Percentiles rank a stretch among this genome's conserved stretches.
Evolutionary conservation across 2,113 vertebrate genomes (phyloP).

Genomic region (Sinocyclocheilus anophthalmus): DNA sequence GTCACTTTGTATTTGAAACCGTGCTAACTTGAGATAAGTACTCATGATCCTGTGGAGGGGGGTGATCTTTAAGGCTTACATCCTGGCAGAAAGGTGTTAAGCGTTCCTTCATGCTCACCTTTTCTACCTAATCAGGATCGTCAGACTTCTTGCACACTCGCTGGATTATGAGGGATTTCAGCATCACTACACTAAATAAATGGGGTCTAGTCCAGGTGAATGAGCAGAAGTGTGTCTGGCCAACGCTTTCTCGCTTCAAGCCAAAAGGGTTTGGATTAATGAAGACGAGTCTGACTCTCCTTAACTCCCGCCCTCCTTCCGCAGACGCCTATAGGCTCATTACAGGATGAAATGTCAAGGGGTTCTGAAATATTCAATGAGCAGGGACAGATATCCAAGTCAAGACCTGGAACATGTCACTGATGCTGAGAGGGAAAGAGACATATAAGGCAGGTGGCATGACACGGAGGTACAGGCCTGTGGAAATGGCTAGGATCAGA

Average conservation of each 20-base stretch:
- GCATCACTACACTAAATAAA: constrained; percentile 32
- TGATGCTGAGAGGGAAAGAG: constrained; percentile 6
- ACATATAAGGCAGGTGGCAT: constrained; percentile 9
- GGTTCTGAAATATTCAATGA: constrained; percentile 69
- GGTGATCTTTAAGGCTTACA: constrained; percentile 22
- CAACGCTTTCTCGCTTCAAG: constrained; percentile 37
- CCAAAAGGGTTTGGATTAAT: constrained; percentile 56
- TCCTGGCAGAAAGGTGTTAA: constrained; percentile 34
- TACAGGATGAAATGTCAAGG: constrained; percentile 64
- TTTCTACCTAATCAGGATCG: constrained; percentile 34
- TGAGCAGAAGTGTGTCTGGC: constrained; percentile 26
- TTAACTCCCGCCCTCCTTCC: constrained; percentile 45
- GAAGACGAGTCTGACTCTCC: constrained; percentile 47
- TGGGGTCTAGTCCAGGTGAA: constrained; percentile 42
- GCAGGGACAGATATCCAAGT: constrained; percentile 62
- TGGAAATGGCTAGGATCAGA: neutral
- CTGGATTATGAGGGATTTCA: constrained; percentile 51
- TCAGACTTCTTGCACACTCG: constrained; percentile 43
- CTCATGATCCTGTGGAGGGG: neutral
- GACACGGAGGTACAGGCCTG: constrained; percentile 1
- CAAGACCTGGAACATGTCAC: constrained; percentile 57
- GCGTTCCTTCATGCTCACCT: constrained; percentile 31
- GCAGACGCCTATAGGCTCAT: constrained; percentile 56
- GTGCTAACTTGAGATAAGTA: neutral
- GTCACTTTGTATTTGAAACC: neutral